Base-by-base conservation (phyloP, 2,888 invertebrate species). In the Heterodera filipjevi region DNA sequence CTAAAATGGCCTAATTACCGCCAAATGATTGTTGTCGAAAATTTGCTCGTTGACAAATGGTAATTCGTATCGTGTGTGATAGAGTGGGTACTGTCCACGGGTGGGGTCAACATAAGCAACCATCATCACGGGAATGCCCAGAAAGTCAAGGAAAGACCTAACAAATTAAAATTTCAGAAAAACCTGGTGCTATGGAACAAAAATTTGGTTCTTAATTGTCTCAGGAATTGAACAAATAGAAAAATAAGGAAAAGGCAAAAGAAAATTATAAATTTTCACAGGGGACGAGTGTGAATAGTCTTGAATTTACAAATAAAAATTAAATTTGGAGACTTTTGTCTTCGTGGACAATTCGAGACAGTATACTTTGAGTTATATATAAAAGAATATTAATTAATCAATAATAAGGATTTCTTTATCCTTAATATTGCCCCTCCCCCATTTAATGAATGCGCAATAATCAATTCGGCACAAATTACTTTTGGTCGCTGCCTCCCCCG, bases 101-200 rank as follows among this genome's bases (percentile, higher is more conserved):
- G 70, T 53, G 19, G 59, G 59, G 46, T 82, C 75, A 19, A 35
- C 39, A 83, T 89, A 91, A 3, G 89, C 84, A 72, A 91, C 83
- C 84, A 91, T 91, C 44, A 90, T 86, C 27, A 89, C 88, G 0
- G 91, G 90, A n/a, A 91, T 86, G 3, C 91, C 91, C 19, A 90
- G 84, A 77, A 85, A 87, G 66, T 89, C 89, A 53, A 91, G 85
- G 82, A 91, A 91, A 1, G 90, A 86, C 6, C 89, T 89, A 81
- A 90, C 90, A 84, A 91, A 91, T 30, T 66, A 0, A 6, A 27
- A 2, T 66, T 32, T 33, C 0, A n/a, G n/a, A n/a, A n/a, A n/a
- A n/a, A n/a, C n/a, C n/a, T n/a, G n/a, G n/a, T n/a, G n/a, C n/a
- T n/a, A n/a, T n/a, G n/a, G n/a, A n/a, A n/a, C n/a, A n/a, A n/a